Evolutionary conservation across 64 coral and sea anemone species (phyloP).

Genomic region (Porites australiensis): DNA sequence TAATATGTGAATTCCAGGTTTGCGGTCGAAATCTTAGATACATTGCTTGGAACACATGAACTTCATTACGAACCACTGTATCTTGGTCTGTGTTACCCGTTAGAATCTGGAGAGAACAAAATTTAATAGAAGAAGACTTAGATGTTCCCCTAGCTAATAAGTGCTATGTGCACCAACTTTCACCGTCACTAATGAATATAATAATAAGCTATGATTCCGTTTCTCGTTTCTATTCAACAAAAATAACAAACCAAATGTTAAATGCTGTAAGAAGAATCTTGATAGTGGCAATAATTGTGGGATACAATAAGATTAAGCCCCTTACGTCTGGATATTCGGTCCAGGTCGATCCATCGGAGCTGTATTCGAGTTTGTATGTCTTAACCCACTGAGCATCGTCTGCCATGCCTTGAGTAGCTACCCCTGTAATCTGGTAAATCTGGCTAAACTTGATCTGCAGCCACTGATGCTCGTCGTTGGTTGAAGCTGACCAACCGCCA

Average conservation of each 20-base stretch:
- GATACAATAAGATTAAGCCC: no score
- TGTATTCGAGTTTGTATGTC: constrained; percentile 51
- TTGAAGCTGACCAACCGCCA: constrained; percentile 65
- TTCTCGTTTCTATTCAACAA: background rate
- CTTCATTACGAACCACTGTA: constrained; percentile 59
- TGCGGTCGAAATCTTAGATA: constrained; percentile 67
- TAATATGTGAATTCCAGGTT: background rate
- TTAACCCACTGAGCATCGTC: constrained; percentile 66
- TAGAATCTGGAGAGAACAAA: constrained; percentile 24
- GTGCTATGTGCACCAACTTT: no score
- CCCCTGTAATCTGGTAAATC: constrained; percentile 63
- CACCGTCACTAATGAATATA: no score
- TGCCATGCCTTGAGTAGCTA: constrained; percentile 71
- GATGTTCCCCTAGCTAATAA: no score
- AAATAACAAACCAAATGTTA: no score
- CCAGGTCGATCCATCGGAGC: constrained; percentile 35
- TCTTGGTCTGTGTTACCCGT: constrained; percentile 62
- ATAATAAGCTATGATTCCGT: background rate
- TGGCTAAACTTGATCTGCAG: constrained; percentile 49
- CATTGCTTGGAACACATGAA: constrained; percentile 64
- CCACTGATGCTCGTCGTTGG: constrained; percentile 52
- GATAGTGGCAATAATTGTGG: no score
- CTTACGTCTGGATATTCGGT: constrained; percentile 25
- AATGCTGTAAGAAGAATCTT: no score
- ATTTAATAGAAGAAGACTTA: background rate